Conservation (phyloP, 2,888 invertebrate genomes). For the Dorcus parallelipipedus region DNA sequence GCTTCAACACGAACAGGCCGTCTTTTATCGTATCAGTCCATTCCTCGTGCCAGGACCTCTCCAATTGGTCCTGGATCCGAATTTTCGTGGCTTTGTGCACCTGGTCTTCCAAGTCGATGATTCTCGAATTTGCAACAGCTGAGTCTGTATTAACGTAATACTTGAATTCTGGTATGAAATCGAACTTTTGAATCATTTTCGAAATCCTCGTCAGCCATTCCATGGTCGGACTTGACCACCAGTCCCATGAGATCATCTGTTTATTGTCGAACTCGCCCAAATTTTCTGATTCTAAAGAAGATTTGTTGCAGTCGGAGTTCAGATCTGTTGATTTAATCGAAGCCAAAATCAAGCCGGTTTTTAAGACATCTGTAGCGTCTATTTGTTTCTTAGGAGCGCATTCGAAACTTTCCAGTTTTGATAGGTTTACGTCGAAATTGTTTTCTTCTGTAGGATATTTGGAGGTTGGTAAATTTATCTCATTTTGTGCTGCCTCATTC, state of each 20-base stretch:
- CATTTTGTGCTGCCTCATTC: background rate
- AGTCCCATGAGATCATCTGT: conserved; percentile 43
- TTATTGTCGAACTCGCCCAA: conserved; percentile 23
- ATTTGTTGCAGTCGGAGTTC: conserved; percentile 18
- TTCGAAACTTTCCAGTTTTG: background rate
- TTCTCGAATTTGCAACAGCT: conserved; percentile 33
- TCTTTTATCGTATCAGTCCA: conserved; percentile 42
- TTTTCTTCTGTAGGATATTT: background rate
- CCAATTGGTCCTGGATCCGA: conserved; percentile 46
- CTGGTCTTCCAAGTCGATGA: conserved; percentile 41
- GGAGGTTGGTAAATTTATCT: background rate
- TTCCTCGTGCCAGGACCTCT: conserved; percentile 47
- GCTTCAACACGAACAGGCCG: conserved; percentile 15
- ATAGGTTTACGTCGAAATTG: background rate
- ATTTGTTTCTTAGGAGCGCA: conserved; percentile 21
- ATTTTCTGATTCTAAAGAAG: conserved; percentile 12
- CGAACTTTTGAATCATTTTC: conserved; percentile 30
- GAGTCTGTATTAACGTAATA: conserved; percentile 32
- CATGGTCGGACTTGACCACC: conserved; percentile 47
- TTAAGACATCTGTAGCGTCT: conserved; percentile 40
- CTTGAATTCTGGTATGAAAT: conserved; percentile 24
- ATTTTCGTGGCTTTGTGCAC: conserved; percentile 44
- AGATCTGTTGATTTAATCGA: conserved; percentile 33
- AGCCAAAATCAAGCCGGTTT: conserved; percentile 44
- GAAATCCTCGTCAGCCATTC: conserved; percentile 45